Percentiles rank a stretch among this genome's conserved stretches.
Evolutionary conservation across 2,888 invertebrate species (phyloP).

Genomic region (Xanthia icteritia): DNA sequence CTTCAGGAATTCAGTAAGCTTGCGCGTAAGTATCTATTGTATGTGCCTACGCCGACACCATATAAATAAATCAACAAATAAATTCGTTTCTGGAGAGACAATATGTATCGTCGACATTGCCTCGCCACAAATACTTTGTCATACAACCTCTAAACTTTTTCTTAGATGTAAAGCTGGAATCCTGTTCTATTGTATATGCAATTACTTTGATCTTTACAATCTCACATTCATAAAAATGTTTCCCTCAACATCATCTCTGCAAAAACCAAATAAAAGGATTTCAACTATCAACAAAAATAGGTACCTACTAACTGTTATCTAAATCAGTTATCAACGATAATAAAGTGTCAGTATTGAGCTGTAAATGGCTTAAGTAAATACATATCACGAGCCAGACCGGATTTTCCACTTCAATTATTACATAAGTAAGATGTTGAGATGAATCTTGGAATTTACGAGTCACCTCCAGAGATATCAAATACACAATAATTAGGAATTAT

Average conservation of each 20-base stretch:
- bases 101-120: not conserved
- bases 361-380: constrained; percentile 13
- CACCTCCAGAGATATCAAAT: not conserved
- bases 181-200: not conserved
- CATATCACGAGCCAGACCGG: constrained; percentile 21
- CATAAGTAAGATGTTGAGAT: not conserved
- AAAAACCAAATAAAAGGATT: not conserved
- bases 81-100: not conserved
- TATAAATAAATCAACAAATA: not conserved
- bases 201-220: not conserved
- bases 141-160: not conserved
- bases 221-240: not conserved
- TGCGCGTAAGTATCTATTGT: not conserved
- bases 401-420: constrained; percentile 5
- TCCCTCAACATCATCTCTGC: not conserved
- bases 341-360: constrained; percentile 16
- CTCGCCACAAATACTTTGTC: not conserved
- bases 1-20: constrained; percentile 14
- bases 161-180: too few species aligned
- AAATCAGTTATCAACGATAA: not conserved
- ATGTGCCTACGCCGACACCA: not conserved
- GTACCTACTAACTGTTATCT: not conserved
- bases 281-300: constrained; percentile 3
- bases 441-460: constrained; percentile 3
- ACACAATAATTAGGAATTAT: too few species aligned